Percentiles rank a stretch among this genome's conserved stretches.
Evolutionary conservation across 2,797 vertebrate genomes (phyloP).

Genomic region (Rhabdophis nuchalis): DNA sequence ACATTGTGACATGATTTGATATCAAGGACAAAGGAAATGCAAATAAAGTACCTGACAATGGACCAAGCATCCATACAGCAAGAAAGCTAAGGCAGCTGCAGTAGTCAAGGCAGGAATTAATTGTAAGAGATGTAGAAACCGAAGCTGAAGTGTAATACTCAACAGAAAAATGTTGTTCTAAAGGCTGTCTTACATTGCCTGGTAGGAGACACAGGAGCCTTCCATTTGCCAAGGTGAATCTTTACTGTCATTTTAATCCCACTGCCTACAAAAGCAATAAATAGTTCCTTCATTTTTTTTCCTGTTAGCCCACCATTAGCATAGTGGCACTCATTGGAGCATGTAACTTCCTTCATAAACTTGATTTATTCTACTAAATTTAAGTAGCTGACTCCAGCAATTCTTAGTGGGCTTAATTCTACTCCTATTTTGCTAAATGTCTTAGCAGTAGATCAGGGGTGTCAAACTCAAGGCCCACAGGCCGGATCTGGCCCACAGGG

Average conservation of each 20-base stretch:
- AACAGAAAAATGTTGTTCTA: background rate
- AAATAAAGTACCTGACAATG: background rate
- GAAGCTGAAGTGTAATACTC: background rate
- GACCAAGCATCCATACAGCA: background rate
- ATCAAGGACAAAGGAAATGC: background rate
- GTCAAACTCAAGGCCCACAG: too few species aligned
- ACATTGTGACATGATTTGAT: background rate
- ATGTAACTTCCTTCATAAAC: background rate
- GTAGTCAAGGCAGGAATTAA: background rate
- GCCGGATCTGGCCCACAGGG: too few species aligned
- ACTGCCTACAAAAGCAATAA: background rate
- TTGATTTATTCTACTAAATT: background rate
- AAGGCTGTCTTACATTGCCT: background rate
- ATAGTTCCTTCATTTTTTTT: background rate
- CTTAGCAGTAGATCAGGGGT: background rate
- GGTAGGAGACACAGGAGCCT: background rate
- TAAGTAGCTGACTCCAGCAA: background rate
- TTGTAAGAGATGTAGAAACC: background rate
- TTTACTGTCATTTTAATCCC: background rate
- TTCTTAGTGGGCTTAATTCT: background rate
- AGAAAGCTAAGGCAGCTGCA: background rate
- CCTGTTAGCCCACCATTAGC: background rate
- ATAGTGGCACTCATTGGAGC: background rate
- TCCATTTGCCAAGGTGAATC: background rate
- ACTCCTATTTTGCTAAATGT: background rate